A percentile compares a stretch with the other conserved stretches of the same genome.
Conservation (phyloP, 2,113 vertebrate species). For the Trachemys scripta region DNA sequence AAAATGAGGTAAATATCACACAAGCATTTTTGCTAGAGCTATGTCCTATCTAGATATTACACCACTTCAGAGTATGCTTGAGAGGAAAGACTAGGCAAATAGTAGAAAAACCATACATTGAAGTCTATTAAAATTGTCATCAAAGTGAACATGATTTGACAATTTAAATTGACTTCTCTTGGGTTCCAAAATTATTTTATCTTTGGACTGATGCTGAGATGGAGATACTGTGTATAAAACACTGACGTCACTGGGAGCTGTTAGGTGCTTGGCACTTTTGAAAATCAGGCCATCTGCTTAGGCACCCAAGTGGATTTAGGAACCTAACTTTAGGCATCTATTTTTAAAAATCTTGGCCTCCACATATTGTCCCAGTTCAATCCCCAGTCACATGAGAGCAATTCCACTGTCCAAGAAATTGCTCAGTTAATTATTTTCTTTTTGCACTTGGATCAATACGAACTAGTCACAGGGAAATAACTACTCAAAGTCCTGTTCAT, state of each 20-base stretch:
- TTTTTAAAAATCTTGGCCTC: not conserved
- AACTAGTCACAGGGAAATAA: conserved; percentile 17
- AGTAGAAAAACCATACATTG: conserved; percentile 2
- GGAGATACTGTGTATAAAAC: not conserved
- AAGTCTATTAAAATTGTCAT: not conserved
- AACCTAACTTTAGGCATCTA: not conserved
- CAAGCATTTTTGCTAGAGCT: not conserved
- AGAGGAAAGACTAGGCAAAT: not conserved
- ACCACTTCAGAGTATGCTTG: conserved; percentile 10
- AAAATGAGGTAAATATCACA: not conserved
- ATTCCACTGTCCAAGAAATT: not conserved
- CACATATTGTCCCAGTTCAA: not conserved
- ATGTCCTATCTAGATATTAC: not conserved
- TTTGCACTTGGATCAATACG: conserved; percentile 19
- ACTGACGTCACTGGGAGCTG: not conserved
- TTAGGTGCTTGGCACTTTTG: not conserved
- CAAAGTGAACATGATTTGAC: conserved; percentile 1
- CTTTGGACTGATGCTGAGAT: not conserved
- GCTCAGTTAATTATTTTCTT: not conserved
- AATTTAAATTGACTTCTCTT: not conserved
- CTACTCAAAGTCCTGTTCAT: conserved; percentile 50
- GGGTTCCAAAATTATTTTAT: not conserved
- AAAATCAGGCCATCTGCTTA: not conserved
- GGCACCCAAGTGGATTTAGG: not conserved
- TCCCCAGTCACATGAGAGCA: not conserved